Evolutionary conservation across 2,888 invertebrate species (phyloP), one percentile per base, ranked within the genome.

Genomic region (Peribatodes rhomboidaria): DNA sequence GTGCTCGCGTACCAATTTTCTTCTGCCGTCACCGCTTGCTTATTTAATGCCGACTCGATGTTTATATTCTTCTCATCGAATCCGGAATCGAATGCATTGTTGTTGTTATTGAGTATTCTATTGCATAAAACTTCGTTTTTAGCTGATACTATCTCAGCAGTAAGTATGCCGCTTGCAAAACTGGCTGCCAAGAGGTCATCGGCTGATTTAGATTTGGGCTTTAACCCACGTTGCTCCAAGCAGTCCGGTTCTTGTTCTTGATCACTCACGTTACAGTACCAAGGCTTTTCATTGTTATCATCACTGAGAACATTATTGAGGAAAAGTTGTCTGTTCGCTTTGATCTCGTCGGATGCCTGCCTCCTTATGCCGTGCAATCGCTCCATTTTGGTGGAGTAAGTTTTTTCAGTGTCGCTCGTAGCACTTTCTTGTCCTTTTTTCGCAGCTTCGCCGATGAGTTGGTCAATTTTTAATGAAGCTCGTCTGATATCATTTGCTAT

Each of bases 1-100:
- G 95, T 95, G 79, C 96, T 96, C 13, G 96, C 96, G 85, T 97
- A 97, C 97, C 97, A 97, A 84, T 96, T 96, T 75, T 96, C 96
- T 75, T 94, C 90, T 72, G 95, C 90, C 42, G 80, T 79, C 58
- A 74, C 72, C 77, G 76, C 73, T 75, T 83, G 81, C 71, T 85
- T 84, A 41, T 74, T 81, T 61, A 93, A 67, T 67, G 77, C 82
- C 14, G 79, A 70, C 59, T 87, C 83, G 53, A 78, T 77, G 46
- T 94, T 80, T 83, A 91, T 85, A 85, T 92, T 87, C 64, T 86
- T 87, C 61, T 86, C 85, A 75, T 88, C 87, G 66, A 84, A 86
- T 57, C 79, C 80, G 46, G 81, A 67, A 73, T 77, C 80, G 53
- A 85, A 86, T 69, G 80, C 72, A 85, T 85, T 85, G 73, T 85